These are phyloP conservation scores for Leucophenga maculata DNA, from an alignment of 2,888 invertebrate species.

Conservation along the genomic window DNA sequence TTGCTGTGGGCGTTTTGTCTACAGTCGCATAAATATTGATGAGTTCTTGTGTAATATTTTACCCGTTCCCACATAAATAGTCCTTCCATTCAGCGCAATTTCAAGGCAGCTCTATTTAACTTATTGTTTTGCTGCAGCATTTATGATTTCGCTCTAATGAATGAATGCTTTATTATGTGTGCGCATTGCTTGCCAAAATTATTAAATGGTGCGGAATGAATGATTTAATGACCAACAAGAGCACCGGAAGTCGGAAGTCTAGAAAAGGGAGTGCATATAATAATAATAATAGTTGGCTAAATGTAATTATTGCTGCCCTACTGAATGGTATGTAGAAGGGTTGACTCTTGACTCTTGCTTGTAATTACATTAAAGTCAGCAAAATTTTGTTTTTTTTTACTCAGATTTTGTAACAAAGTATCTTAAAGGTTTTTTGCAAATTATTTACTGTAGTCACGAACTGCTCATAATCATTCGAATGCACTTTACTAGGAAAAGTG, in stretches of 20 bases:
- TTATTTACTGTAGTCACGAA: conserved; percentile 45
- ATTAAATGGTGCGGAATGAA: conserved; percentile 67
- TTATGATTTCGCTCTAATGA: conserved; percentile 50
- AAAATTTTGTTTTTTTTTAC: background rate
- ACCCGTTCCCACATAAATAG: conserved; percentile 23
- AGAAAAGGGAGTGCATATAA: too few relatives aligned
- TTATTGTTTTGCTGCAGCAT: conserved; percentile 34
- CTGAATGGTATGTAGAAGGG: background rate
- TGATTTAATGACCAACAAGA: conserved; percentile 32
- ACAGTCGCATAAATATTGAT: conserved; percentile 44
- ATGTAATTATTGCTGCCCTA: conserved; percentile 1
- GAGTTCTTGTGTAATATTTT: conserved; percentile 33
- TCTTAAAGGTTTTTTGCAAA: background rate
- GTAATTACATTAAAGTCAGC: conserved; percentile 15
- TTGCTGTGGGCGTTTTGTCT: conserved; percentile 15
- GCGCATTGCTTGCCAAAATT: conserved; percentile 45
- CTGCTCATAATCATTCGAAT: conserved; percentile 54
- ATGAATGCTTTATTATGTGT: conserved; percentile 41
- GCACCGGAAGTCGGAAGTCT: background rate
- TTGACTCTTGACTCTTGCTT: background rate
- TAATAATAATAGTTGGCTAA: too few relatives aligned
- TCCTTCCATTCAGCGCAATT: background rate
- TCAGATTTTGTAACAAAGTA: background rate
- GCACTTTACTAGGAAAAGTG: conserved; percentile 52
- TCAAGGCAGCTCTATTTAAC: conserved; percentile 25